A percentile compares a stretch with the other conserved stretches of the same genome.
These are phyloP conservation scores for Chloroceryle amazona DNA, from an alignment of 2,797 vertebrate species.

Conservation along the genomic window DNA sequence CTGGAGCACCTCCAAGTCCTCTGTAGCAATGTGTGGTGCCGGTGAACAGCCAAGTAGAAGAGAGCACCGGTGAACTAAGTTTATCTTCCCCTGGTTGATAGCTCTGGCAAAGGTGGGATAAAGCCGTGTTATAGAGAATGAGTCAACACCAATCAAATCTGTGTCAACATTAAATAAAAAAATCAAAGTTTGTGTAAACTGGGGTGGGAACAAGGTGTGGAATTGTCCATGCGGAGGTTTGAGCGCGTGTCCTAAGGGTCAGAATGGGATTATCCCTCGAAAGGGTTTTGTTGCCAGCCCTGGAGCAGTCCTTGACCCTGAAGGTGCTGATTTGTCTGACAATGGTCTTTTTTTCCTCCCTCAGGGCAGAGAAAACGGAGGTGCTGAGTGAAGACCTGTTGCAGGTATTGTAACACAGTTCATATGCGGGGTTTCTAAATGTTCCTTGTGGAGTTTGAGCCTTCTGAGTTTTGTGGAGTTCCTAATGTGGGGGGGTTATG, in stretches of 20 bases:
- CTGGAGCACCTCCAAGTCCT: not conserved
- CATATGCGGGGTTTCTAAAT: not conserved
- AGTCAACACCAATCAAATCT: not conserved
- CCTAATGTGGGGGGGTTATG: rapidly evolving
- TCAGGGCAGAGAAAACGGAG: conserved; percentile 98
- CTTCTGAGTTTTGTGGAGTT: not conserved
- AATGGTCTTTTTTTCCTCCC: not conserved
- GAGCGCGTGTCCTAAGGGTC: not conserved
- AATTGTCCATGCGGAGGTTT: not conserved
- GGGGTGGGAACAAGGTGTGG: not conserved
- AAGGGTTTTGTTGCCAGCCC: not conserved
- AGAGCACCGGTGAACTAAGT: rapidly evolving
- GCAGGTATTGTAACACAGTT: conserved; percentile 85
- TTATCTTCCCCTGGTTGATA: not conserved
- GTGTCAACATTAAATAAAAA: not conserved
- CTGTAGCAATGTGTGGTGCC: rapidly evolving
- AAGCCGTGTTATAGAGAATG: not conserved
- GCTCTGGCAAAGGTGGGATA: not conserved
- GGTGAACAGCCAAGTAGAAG: not conserved
- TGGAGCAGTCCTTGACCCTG: not conserved
- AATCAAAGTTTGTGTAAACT: not conserved
- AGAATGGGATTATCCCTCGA: rapidly evolving
- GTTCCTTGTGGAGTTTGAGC: not conserved
- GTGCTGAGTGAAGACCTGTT: conserved; percentile 98
- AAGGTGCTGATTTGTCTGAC: not conserved